A percentile compares a stretch with the other conserved stretches of the same genome.
phyloP scores from a whole-genome alignment of 2,888 invertebrate genomes.

The Lepeophtheirus nordmannii region DNA sequence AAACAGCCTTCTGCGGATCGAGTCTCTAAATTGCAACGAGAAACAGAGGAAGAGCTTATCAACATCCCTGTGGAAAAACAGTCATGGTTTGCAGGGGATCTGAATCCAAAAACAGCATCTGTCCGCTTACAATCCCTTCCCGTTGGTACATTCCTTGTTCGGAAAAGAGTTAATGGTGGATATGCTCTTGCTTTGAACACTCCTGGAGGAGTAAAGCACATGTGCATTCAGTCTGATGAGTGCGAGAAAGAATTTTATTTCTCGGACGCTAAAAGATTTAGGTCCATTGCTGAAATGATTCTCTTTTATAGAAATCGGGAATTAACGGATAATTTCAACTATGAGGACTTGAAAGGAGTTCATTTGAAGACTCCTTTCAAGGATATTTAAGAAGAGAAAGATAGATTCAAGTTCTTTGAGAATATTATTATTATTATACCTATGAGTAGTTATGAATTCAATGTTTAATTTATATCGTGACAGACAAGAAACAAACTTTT shows the following conservation, averaged over 20 bases:
- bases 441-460: too few species aligned
- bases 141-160: slow-evolving; percentile 20
- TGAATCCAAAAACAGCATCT: slow-evolving; percentile 9
- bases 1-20: neutral
- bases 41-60: slow-evolving; percentile 1
- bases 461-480: too few species aligned
- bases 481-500: too few species aligned
- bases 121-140: slow-evolving; percentile 10
- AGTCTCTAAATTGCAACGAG: neutral
- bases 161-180: neutral
- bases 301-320: slow-evolving; percentile 11
- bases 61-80: slow-evolving; percentile 16
- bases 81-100: slow-evolving; percentile 21
- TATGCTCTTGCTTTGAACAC: slow-evolving; percentile 21
- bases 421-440: too few species aligned
- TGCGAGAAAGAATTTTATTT: slow-evolving; percentile 5
- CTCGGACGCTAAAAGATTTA: slow-evolving; percentile 15
- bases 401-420: too few species aligned
- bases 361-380: slow-evolving; percentile 20
- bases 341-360: slow-evolving; percentile 11
- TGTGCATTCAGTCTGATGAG: slow-evolving; percentile 10
- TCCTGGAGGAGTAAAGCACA: slow-evolving; percentile 19
- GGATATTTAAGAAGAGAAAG: neutral
- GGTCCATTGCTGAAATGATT: slow-evolving; percentile 11
- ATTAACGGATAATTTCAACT: slow-evolving; percentile 21